These are phyloP conservation scores for Cheilosia urbana DNA, from an alignment of 2,888 invertebrate species.

Conservation along the genomic window DNA sequence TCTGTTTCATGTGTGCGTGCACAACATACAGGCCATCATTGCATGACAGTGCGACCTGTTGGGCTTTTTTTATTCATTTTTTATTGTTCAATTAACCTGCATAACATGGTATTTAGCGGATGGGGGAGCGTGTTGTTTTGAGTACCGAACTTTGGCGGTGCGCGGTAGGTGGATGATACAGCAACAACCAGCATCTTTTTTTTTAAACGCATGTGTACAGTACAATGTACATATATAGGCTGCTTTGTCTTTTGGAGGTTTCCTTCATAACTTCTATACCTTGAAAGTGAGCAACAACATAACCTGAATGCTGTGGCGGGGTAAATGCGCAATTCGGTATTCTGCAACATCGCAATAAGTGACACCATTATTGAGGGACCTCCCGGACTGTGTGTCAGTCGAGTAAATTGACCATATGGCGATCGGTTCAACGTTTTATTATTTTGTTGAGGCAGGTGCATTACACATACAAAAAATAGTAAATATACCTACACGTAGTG, in stretches of 20 bases:
- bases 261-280: slow-evolving; percentile 42
- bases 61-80: slow-evolving; percentile 45
- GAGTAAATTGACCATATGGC: slow-evolving; percentile 21
- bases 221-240: not conserved
- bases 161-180: not conserved
- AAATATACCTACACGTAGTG: too few species aligned
- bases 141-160: slow-evolving; percentile 20
- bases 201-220: not conserved
- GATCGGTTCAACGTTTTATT: not conserved
- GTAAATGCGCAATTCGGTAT: slow-evolving; percentile 1
- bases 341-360: slow-evolving; percentile 18
- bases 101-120: slow-evolving; percentile 60
- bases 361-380: slow-evolving; percentile 1
- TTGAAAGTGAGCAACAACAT: slow-evolving; percentile 39
- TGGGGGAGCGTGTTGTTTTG: slow-evolving; percentile 7
- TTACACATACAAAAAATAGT: not conserved
- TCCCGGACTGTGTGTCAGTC: not conserved
- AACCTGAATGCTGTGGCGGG: slow-evolving; percentile 31
- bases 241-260: slow-evolving; percentile 2
- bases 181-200: not conserved
- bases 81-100: slow-evolving; percentile 74
- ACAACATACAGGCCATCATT: slow-evolving; percentile 26
- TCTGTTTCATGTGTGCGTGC: slow-evolving; percentile 20
- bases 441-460: not conserved
- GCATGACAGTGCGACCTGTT: slow-evolving; percentile 7